phyloP scores from a whole-genome alignment of 92 coral and sea anemone genomes.

The Palythoa grandis region DNA sequence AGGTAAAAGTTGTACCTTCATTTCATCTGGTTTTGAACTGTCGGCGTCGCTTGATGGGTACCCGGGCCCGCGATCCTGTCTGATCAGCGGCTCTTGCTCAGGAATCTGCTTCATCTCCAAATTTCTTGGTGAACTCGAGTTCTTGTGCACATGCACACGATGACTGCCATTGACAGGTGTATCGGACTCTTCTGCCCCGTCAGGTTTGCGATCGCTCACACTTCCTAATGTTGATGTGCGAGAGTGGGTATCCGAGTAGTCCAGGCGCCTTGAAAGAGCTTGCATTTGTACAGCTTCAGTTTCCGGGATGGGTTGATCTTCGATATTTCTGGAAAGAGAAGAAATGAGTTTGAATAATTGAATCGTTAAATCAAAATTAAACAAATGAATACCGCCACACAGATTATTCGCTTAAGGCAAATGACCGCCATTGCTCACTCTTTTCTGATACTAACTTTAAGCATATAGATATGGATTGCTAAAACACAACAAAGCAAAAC shows the following conservation, averaged over 20 bases:
- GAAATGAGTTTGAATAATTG: not conserved
- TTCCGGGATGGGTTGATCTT: slow-evolving; percentile 78
- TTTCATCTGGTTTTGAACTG: slow-evolving; percentile 55
- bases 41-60: slow-evolving; percentile 1
- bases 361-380: not conserved
- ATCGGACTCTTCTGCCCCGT: slow-evolving; percentile 96
- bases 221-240: slow-evolving; percentile 62
- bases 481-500: too few species aligned
- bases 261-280: slow-evolving; percentile 70
- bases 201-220: slow-evolving; percentile 88
- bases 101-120: slow-evolving; percentile 79
- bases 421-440: too few species aligned
- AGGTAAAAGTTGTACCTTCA: slow-evolving; percentile 16
- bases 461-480: too few species aligned
- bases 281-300: slow-evolving; percentile 67
- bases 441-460: too few species aligned
- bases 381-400: not conserved
- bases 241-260: slow-evolving; percentile 62
- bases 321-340: slow-evolving; percentile 64
- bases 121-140: slow-evolving; percentile 54
- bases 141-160: slow-evolving; percentile 48
- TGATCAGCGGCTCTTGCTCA: slow-evolving; percentile 75
- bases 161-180: slow-evolving; percentile 63
- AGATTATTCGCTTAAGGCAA: too few species aligned
- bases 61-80: not conserved